These are phyloP conservation scores for Taeniopygia guttata DNA, from an alignment of 2,797 vertebrate genomes.

Conservation along the genomic window DNA sequence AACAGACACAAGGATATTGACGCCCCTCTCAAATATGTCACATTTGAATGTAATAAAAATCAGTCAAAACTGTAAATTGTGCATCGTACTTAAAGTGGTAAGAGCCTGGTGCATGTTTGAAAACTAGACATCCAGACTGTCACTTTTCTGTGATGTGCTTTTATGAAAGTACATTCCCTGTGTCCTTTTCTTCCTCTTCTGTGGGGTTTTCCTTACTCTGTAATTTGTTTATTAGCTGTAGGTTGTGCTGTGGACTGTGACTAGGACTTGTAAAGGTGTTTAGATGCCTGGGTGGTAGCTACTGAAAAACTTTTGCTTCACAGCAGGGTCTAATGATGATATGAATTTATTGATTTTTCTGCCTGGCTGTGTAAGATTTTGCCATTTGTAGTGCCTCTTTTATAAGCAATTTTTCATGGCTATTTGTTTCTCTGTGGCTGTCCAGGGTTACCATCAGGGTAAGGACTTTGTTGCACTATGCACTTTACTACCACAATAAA, in stretches of 20 bases:
- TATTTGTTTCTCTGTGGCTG: background rate
- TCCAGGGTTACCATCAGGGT: background rate
- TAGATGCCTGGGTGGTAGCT: background rate
- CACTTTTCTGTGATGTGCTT: background rate
- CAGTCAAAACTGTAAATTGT: background rate
- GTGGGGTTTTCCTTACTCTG: background rate
- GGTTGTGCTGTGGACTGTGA: background rate
- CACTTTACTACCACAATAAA: background rate
- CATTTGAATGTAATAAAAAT: background rate
- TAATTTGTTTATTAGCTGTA: background rate
- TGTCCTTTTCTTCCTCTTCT: background rate
- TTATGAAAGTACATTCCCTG: background rate
- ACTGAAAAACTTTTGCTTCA: background rate
- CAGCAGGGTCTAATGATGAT: background rate
- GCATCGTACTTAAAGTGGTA: background rate
- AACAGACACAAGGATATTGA: background rate
- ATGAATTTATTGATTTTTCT: background rate
- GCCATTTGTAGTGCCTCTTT: background rate
- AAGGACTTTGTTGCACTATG: background rate
- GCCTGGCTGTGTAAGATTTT: background rate
- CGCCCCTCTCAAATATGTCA: rapidly evolving
- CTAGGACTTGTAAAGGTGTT: background rate
- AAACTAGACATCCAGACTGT: background rate
- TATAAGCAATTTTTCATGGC: background rate
- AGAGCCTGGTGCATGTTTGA: background rate